Conservation (phyloP, 2,888 invertebrate species). For the Lamellibrachia satsuma region DNA sequence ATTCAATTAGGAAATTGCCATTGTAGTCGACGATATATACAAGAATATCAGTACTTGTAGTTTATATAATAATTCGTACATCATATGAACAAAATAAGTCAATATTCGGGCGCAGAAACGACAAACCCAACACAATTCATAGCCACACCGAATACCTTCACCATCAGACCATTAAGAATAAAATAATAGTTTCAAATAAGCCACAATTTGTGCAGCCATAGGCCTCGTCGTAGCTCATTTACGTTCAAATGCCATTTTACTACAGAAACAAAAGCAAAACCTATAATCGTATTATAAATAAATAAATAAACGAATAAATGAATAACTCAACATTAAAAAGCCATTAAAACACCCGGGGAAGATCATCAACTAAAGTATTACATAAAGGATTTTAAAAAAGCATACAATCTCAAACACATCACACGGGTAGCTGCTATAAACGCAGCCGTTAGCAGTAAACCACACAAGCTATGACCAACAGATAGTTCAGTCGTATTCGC, state of each 20-base stretch:
- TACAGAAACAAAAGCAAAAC: neutral
- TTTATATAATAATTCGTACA: neutral
- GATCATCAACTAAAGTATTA: neutral
- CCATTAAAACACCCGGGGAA: neutral
- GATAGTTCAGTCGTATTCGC: neutral
- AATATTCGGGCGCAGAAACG: neutral
- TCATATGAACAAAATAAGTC: neutral
- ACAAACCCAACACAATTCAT: neutral
- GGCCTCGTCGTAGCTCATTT: neutral
- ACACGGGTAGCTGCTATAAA: neutral
- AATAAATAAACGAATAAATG: neutral
- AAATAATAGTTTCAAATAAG: neutral
- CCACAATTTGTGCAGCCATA: neutral
- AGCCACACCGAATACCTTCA: neutral
- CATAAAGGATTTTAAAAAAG: neutral
- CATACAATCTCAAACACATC: neutral
- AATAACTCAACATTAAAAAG: neutral
- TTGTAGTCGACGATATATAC: neutral
- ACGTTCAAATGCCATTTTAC: neutral
- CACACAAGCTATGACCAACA: neutral
- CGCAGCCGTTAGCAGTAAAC: neutral
- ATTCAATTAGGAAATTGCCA: neutral
- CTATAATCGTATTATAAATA: neutral
- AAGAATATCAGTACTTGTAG: neutral
- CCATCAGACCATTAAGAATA: neutral